Evolutionary conservation across 2,888 invertebrate species (phyloP).

Genomic region (Parelbella ahira): DNA sequence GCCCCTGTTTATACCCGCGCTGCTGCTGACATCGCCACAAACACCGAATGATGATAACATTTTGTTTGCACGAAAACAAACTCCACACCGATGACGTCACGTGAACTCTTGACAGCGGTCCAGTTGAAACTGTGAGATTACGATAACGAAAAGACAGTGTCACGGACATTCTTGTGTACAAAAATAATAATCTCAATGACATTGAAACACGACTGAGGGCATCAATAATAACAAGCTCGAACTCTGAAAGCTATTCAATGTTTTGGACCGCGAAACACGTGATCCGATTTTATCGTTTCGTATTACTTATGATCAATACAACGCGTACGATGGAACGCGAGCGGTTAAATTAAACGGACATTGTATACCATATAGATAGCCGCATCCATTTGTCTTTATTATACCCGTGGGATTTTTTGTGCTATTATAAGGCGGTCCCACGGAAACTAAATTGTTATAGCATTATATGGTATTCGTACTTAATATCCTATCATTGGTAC

Average conservation of each 20-base stretch:
- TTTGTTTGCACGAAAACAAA: slow-evolving; percentile 40
- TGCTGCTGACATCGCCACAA: slow-evolving; percentile 12
- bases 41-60: slow-evolving; percentile 24
- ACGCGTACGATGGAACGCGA: slow-evolving; percentile 8
- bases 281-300: background rate
- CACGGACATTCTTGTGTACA: slow-evolving; percentile 40
- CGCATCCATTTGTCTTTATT: slow-evolving; percentile 16
- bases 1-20: slow-evolving; percentile 31
- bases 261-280: background rate
- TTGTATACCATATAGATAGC: slow-evolving; percentile 14
- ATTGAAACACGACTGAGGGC: slow-evolving; percentile 39
- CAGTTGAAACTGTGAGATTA: slow-evolving; percentile 36
- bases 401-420: slow-evolving; percentile 11
- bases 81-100: slow-evolving; percentile 12
- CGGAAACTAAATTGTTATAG: slow-evolving; percentile 43
- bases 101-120: slow-evolving; percentile 39
- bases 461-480: slow-evolving; percentile 7
- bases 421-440: slow-evolving; percentile 34
- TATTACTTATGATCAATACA: too few relatives aligned
- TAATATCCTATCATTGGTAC: background rate
- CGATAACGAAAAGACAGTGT: slow-evolving; percentile 45
- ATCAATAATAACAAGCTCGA: slow-evolving; percentile 39
- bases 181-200: slow-evolving; percentile 43
- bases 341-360: slow-evolving; percentile 9
- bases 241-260: slow-evolving; percentile 13